A percentile compares a stretch with the other conserved stretches of the same genome.
Conservation (phyloP, 2,797 vertebrate genomes). For the Phoebastria nigripes region DNA sequence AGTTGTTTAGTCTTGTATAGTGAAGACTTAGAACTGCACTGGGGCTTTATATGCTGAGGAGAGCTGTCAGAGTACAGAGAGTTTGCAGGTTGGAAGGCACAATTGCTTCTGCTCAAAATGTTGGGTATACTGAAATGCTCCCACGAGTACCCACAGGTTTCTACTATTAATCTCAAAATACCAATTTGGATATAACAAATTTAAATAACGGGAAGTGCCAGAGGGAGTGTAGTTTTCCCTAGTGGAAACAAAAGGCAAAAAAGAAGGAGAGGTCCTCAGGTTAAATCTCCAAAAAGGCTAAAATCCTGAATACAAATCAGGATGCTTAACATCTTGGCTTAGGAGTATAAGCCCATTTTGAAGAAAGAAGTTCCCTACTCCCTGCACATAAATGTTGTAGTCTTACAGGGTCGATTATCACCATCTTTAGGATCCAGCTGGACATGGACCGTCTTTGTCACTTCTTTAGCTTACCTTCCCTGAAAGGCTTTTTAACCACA, state of each 20-base stretch:
- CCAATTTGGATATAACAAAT: background rate
- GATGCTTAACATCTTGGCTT: background rate
- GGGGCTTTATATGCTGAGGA: background rate
- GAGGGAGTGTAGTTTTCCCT: background rate
- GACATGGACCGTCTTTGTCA: background rate
- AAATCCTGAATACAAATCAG: background rate
- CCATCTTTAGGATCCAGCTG: background rate
- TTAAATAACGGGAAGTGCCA: background rate
- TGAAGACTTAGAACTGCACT: background rate
- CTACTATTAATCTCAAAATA: background rate
- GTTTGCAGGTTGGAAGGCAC: background rate
- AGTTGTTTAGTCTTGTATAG: background rate
- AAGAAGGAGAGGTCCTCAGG: background rate
- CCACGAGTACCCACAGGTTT: background rate
- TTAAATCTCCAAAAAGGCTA: background rate
- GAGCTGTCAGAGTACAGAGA: background rate
- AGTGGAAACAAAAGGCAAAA: background rate
- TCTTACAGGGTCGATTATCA: background rate
- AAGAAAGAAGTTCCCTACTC: background rate
- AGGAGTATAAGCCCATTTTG: background rate
- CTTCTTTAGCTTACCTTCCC: background rate
- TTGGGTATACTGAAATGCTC: background rate
- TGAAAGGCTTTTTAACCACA: background rate
- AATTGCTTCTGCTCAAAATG: background rate
- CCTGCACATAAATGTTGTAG: rapidly evolving